These are phyloP conservation scores for Furcifer pardalis DNA, from an alignment of 2,797 vertebrate genomes.

Conservation along the genomic window DNA sequence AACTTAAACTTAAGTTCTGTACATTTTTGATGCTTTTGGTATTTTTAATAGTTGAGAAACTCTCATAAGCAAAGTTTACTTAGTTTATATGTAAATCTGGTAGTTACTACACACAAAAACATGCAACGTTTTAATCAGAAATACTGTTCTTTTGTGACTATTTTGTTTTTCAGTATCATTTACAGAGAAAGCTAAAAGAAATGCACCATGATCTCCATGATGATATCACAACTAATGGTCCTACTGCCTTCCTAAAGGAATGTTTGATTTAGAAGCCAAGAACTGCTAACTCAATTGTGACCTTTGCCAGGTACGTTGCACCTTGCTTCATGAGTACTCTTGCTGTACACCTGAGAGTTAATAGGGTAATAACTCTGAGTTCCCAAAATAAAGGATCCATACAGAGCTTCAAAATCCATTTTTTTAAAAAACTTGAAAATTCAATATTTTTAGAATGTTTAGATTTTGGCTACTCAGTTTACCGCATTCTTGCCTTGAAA, in stretches of 20 bases:
- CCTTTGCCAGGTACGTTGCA: neutral
- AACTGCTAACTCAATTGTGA: neutral
- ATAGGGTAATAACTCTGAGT: neutral
- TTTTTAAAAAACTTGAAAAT: neutral
- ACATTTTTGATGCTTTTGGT: too few relatives aligned
- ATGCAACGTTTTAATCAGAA: neutral
- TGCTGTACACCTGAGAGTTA: neutral
- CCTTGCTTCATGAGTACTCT: neutral
- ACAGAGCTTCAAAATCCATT: neutral
- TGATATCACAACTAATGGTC: neutral
- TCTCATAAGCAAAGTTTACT: too few relatives aligned
- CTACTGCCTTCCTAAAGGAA: neutral
- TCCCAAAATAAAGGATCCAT: neutral
- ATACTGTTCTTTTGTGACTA: neutral
- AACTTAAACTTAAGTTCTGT: too few relatives aligned
- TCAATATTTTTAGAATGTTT: neutral
- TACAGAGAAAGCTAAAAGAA: slow-evolving; percentile 21
- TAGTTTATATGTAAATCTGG: too few relatives aligned
- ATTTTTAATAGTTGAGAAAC: too few relatives aligned
- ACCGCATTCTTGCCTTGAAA: neutral
- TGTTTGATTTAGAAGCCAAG: neutral
- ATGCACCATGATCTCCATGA: neutral
- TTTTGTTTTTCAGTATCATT: slow-evolving; percentile 7
- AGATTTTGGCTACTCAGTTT: neutral
- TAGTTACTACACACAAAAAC: neutral